Evolutionary conservation across 2,888 invertebrate genomes (phyloP).

Genomic region (Rugalucina vietnamica): DNA sequence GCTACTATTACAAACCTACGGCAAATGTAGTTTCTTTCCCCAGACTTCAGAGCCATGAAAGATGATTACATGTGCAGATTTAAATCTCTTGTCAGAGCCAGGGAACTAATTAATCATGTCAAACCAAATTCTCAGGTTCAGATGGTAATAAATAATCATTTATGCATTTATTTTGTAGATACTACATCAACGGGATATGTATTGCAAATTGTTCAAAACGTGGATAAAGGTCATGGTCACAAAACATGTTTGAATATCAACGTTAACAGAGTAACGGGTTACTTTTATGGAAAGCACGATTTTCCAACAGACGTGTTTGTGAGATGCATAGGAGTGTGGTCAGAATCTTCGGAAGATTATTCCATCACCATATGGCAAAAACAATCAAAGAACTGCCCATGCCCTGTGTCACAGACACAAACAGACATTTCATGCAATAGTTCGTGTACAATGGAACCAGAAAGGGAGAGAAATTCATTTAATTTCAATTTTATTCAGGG

Average conservation of each 20-base stretch:
- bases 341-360: neutral
- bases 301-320: neutral
- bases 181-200: neutral
- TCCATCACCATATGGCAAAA: neutral
- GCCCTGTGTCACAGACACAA: neutral
- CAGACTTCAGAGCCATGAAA: neutral
- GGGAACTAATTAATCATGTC: neutral
- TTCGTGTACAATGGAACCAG: neutral
- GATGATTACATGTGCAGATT: neutral
- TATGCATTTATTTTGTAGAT: neutral
- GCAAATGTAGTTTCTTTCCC: no score
- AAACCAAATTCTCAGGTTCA: neutral
- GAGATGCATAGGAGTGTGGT: neutral
- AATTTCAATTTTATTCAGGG: neutral
- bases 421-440: neutral
- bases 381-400: neutral
- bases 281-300: neutral
- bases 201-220: neutral
- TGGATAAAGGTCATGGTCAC: neutral
- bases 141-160: neutral
- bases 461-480: neutral
- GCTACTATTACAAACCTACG: no score
- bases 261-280: neutral
- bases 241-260: neutral
- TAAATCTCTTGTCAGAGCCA: neutral